These are phyloP conservation scores for Emydocephalus ijimae DNA, from an alignment of 2,113 vertebrate genomes.

Conservation along the genomic window DNA sequence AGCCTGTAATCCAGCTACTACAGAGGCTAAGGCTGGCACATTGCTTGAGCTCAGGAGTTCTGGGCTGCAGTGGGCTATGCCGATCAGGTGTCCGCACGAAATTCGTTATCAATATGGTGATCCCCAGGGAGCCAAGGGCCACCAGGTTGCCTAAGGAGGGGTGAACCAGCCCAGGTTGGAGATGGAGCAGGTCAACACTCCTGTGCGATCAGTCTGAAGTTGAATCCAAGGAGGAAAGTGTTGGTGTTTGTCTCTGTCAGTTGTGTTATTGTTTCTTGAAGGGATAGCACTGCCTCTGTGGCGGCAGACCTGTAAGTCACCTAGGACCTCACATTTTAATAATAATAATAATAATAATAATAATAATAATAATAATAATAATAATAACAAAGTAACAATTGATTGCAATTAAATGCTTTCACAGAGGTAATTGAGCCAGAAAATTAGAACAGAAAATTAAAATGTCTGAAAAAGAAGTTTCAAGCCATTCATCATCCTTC, in stretches of 20 bases:
- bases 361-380: background rate
- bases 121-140: too few relatives aligned
- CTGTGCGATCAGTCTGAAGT: conserved; percentile 49
- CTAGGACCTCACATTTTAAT: background rate
- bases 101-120: too few relatives aligned
- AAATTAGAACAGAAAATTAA: background rate
- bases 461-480: background rate
- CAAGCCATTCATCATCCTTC: background rate
- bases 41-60: too few relatives aligned
- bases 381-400: background rate
- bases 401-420: background rate
- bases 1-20: too few relatives aligned
- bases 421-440: background rate
- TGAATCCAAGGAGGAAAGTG: background rate
- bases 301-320: background rate
- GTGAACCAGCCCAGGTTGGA: too few relatives aligned
- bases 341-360: background rate
- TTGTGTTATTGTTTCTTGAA: background rate
- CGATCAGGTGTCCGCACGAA: too few relatives aligned
- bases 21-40: too few relatives aligned
- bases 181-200: conserved; percentile 60
- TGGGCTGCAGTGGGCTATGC: too few relatives aligned
- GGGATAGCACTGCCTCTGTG: background rate
- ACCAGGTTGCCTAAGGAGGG: too few relatives aligned
- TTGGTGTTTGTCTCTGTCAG: background rate